Evolutionary conservation across 2,113 vertebrate genomes (phyloP).

Genomic region (Salvelinus namaycush): DNA sequence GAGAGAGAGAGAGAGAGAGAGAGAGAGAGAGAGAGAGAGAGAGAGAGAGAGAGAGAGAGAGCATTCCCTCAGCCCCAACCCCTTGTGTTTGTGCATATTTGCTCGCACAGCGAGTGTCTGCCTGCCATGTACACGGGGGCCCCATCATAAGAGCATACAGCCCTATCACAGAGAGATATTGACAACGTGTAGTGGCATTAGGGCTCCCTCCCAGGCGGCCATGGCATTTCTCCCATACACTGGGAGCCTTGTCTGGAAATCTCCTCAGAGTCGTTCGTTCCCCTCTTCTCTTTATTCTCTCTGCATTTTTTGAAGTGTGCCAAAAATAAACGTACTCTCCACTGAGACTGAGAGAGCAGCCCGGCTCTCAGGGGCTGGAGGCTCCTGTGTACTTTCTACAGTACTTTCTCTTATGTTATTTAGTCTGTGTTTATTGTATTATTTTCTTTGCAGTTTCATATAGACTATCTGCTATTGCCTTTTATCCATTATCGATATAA

Average conservation of each 20-base stretch:
- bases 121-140: slow-evolving; percentile 38
- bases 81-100: neutral
- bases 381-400: too few species aligned
- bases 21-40: too few species aligned
- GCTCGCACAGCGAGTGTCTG: neutral
- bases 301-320: neutral
- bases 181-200: slow-evolving; percentile 51
- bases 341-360: neutral
- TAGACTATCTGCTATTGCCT: neutral
- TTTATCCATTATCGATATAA: neutral
- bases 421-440: neutral
- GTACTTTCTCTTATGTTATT: neutral
- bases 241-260: slow-evolving; percentile 39
- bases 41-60: neutral
- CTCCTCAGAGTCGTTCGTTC: slow-evolving; percentile 25
- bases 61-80: slow-evolving; percentile 50
- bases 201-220: slow-evolving; percentile 20
- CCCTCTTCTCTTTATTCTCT: neutral
- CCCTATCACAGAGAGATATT: slow-evolving; percentile 52
- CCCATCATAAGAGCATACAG: slow-evolving; percentile 26
- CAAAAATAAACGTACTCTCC: neutral
- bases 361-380: neutral
- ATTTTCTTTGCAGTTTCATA: neutral
- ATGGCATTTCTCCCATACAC: slow-evolving; percentile 48
- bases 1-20: too few species aligned